Evolutionary conservation across 1,140 invertebrate genomes (phyloP).

Genomic region (Mylabris phalerata): DNA sequence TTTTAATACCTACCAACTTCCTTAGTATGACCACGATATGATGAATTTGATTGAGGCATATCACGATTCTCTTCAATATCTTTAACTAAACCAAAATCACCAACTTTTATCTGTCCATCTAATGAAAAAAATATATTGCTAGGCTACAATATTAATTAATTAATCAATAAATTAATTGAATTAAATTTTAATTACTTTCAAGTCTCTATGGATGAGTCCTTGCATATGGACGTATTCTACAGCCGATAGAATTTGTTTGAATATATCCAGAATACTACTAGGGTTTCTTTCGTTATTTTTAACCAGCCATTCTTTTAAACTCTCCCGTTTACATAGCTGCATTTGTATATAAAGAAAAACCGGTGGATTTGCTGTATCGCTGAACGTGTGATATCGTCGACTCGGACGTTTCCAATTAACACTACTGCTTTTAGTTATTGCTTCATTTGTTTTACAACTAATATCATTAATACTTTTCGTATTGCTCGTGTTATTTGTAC

Average conservation of each 20-base stretch:
- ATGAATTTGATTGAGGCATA: background rate
- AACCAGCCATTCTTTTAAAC: conserved; percentile 83
- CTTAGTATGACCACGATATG: conserved; percentile 45
- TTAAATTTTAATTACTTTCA: conserved; percentile 60
- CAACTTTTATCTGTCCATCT: conserved; percentile 87
- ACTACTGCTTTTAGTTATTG: background rate
- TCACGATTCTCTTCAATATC: conserved; percentile 60
- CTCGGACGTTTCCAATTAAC: conserved; percentile 29
- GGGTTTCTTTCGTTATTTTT: conserved; percentile 46
- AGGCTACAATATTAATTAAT: conserved; percentile 53
- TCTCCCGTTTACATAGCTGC: conserved; percentile 87
- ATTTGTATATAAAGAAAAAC: conserved; percentile 94
- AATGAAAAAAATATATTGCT: conserved; percentile 94
- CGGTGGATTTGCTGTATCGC: conserved; percentile 38
- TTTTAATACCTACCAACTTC: conserved; percentile 47
- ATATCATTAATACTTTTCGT: background rate
- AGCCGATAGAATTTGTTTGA: conserved; percentile 87
- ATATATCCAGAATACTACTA: conserved; percentile 62
- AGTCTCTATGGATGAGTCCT: conserved; percentile 88
- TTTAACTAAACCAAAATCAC: conserved; percentile 94
- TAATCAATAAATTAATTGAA: background rate
- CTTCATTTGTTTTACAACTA: conserved; percentile 6
- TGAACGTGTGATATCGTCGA: conserved; percentile 22
- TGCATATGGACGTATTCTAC: conserved; percentile 91
- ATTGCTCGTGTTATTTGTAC: conserved; percentile 11